Evolutionary conservation across 2,888 invertebrate species (phyloP).

Genomic region (Lithophane ornitopus): DNA sequence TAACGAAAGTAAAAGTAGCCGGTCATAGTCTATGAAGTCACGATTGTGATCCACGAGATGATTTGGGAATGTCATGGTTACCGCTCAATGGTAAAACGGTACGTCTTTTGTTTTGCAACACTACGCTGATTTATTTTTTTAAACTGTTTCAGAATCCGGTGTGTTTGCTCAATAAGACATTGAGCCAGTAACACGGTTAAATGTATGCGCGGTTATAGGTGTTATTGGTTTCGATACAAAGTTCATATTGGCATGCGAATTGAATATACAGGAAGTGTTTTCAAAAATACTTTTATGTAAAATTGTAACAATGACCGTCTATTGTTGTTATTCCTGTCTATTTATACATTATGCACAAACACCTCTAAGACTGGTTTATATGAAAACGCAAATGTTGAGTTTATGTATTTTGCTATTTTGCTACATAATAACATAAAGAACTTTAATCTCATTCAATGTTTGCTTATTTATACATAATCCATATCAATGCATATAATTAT

Average conservation of each 20-base stretch:
- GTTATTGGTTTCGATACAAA: slow-evolving; percentile 48
- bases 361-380: background rate
- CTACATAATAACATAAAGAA: background rate
- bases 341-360: slow-evolving; percentile 4
- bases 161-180: slow-evolving; percentile 75
- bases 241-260: slow-evolving; percentile 43
- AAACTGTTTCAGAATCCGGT: slow-evolving; percentile 55
- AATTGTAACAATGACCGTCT: slow-evolving; percentile 31
- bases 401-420: background rate
- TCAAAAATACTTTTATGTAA: slow-evolving; percentile 35
- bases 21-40: slow-evolving; percentile 80
- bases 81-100: slow-evolving; percentile 66
- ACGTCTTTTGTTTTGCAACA: slow-evolving; percentile 78
- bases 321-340: slow-evolving; percentile 23
- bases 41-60: slow-evolving; percentile 86
- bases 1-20: slow-evolving; percentile 87
- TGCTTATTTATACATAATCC: background rate
- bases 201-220: slow-evolving; percentile 45
- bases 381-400: background rate
- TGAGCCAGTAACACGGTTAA: slow-evolving; percentile 56
- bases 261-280: slow-evolving; percentile 45
- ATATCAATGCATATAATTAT: background rate
- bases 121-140: slow-evolving; percentile 70
- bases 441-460: background rate
- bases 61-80: slow-evolving; percentile 90